Base-by-base conservation (phyloP, 2,888 invertebrate genomes). In the Gibbula magus region DNA sequence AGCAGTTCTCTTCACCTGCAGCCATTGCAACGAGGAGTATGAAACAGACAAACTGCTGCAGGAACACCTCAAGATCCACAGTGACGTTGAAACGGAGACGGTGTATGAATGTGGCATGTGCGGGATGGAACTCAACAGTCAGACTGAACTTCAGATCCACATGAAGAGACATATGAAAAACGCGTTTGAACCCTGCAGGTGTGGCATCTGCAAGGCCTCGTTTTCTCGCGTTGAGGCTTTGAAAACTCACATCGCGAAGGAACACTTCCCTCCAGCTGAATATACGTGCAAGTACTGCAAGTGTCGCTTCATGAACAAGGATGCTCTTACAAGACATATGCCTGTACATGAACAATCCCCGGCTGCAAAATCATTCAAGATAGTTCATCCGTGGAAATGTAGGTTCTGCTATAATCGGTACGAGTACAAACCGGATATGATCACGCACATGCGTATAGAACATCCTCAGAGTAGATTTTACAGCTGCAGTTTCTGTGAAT, bases 131-230 rank as follows among this genome's bases (percentile, higher is more conserved):
- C 70, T 70, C n/a, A 39, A 39, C 29, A 70, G 70, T n/a, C 70
- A 70, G 20, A 18, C 35, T 2, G 35, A 70, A 18, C 39, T 70
- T 0, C 18, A 35, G 35, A 20, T 32, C 35, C 70, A 70, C 70
- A 70, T 70, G 70, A 70, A 70, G 35, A 39, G 39, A 39, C 70
- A 70, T n/a, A 70, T 70, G 25, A 35, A 35, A 20, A 35, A 70
- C 8, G 32, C 32, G n/a, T 70, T 70, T 39, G 70, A 70, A 35
- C 70, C 70, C 2, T 70, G 70, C 70, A 70, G 35, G 25, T 70
- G 70, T 39, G 70, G 70, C 32, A 70, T 70, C 70, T 70, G 70
- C 20, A 32, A n/a, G 39, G 20, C 20, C n/a, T 70, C 70, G 20
- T 70, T 70, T 39, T 25, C 10, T 18, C 18, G 35, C 10, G 70